These are phyloP conservation scores for Danaus melanippus DNA, from an alignment of 1,140 invertebrate genomes.

Conservation along the genomic window DNA sequence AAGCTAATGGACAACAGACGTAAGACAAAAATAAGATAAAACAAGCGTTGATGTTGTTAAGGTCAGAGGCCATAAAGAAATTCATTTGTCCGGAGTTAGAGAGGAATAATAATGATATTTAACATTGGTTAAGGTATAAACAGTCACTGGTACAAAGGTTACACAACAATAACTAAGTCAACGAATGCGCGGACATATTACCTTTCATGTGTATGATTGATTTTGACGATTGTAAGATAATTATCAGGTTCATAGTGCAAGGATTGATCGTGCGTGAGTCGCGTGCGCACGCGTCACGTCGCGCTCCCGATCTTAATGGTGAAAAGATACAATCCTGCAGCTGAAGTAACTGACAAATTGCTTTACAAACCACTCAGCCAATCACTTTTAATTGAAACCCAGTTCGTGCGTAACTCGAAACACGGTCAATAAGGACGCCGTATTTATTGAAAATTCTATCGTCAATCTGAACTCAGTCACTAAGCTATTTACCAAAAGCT, in stretches of 20 bases:
- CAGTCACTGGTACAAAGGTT: too few species aligned
- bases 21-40: constrained; percentile 18
- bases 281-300: constrained; percentile 27
- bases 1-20: not conserved
- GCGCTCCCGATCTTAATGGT: constrained; percentile 19
- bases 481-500: too few species aligned
- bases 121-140: too few species aligned
- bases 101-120: not conserved
- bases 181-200: not conserved
- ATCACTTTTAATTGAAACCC: too few species aligned
- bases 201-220: constrained; percentile 24
- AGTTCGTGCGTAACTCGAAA: too few species aligned
- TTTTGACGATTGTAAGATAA: constrained; percentile 26
- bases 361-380: constrained; percentile 11
- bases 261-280: constrained; percentile 27
- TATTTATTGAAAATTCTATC: too few species aligned
- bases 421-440: too few species aligned
- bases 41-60: constrained; percentile 11
- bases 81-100: constrained; percentile 5
- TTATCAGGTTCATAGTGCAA: constrained; percentile 33
- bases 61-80: constrained; percentile 14
- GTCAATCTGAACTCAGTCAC: too few species aligned
- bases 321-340: constrained; percentile 11
- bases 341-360: constrained; percentile 17
- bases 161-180: too few species aligned